Evolutionary conservation across 2,888 invertebrate genomes (phyloP).

Genomic region (Craniophora ligustri): DNA sequence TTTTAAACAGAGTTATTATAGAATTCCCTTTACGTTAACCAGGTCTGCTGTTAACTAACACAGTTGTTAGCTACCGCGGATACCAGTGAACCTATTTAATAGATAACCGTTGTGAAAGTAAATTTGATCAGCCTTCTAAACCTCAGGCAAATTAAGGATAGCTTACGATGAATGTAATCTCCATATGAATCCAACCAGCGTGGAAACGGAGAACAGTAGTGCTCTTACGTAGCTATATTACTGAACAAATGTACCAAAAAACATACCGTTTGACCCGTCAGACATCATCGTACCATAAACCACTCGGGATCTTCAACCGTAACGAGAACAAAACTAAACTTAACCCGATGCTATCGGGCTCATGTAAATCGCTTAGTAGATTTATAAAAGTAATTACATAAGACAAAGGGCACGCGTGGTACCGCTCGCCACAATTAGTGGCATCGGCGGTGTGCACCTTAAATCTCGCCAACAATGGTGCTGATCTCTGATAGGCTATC

Average conservation of each 20-base stretch:
- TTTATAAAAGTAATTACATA: slow-evolving; percentile 79
- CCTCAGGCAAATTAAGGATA: no score
- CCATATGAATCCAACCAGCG: background rate
- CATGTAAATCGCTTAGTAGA: slow-evolving; percentile 78
- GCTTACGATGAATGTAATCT: no score
- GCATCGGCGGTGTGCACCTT: slow-evolving; percentile 60
- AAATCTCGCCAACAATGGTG: slow-evolving; percentile 77
- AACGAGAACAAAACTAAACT: slow-evolving; percentile 75
- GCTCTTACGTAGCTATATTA: background rate
- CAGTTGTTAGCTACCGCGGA: no score
- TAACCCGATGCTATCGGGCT: slow-evolving; percentile 66
- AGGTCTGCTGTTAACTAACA: no score
- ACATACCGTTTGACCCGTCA: slow-evolving; percentile 5
- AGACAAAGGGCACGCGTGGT: slow-evolving; percentile 68
- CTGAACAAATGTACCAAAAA: background rate
- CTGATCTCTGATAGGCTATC: slow-evolving; percentile 79
- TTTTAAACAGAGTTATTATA: no score
- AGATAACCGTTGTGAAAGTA: no score
- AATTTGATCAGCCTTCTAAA: no score
- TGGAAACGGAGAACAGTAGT: background rate
- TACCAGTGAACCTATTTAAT: no score
- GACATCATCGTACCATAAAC: slow-evolving; percentile 29
- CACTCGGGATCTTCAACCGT: slow-evolving; percentile 58
- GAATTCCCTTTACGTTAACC: no score
- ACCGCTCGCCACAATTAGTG: slow-evolving; percentile 55